phyloP scores from a whole-genome alignment of 2,888 invertebrate species.

The Cenopis cana region DNA sequence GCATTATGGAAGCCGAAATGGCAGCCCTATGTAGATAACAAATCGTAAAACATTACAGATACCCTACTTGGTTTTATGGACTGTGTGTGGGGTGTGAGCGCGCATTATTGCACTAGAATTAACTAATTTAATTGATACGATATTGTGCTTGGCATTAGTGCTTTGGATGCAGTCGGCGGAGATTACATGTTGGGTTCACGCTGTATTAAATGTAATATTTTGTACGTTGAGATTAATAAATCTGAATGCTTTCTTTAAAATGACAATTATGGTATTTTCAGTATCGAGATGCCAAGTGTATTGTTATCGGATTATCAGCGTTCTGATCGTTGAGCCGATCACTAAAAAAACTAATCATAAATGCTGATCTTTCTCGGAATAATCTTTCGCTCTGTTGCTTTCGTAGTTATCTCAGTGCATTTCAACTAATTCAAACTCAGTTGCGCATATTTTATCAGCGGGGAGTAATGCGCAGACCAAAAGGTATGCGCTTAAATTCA shows the following conservation, averaged over 20 bases:
- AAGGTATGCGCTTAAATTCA: background rate
- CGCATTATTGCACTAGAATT: conserved; percentile 31
- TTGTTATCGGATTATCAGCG: no score
- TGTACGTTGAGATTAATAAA: background rate
- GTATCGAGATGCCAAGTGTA: no score
- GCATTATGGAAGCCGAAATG: background rate
- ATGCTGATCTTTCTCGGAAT: no score
- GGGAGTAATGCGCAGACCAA: background rate
- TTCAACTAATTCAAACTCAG: no score
- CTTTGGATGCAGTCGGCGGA: conserved; percentile 9
- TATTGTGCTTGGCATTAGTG: conserved; percentile 7
- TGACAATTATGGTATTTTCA: no score
- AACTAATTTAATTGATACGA: conserved; percentile 28
- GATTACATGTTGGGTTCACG: conserved; percentile 7
- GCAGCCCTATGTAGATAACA: background rate
- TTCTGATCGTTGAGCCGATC: no score
- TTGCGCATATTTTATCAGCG: background rate
- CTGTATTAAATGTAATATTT: background rate
- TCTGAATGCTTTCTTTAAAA: no score
- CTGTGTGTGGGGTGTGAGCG: conserved; percentile 21
- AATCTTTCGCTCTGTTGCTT: no score
- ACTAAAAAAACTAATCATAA: no score
- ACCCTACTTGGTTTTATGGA: conserved; percentile 1
- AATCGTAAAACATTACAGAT: background rate
- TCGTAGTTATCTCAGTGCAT: no score